A percentile compares a stretch with the other conserved stretches of the same genome.
phyloP scores from a whole-genome alignment of 2,113 vertebrate species.

The Romanogobio albipinnatus region DNA sequence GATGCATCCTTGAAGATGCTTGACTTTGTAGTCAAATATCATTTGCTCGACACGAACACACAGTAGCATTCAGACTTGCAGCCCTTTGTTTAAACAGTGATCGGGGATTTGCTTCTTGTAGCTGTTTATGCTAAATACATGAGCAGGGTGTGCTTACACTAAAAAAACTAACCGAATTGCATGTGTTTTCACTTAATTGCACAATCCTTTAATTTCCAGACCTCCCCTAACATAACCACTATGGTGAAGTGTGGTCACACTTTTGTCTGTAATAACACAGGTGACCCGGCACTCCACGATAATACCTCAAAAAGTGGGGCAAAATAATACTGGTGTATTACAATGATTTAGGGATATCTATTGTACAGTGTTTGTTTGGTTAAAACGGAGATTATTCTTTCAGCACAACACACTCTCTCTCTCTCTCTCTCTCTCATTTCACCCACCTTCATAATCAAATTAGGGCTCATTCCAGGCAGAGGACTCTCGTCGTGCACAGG shows the following conservation, averaged over 20 bases:
- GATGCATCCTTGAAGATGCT: neutral
- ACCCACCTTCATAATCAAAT: slow-evolving; percentile 69
- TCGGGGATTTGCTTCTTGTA: slow-evolving; percentile 8
- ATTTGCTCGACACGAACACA: neutral
- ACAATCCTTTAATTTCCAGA: slow-evolving; percentile 64
- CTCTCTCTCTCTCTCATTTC: slow-evolving; percentile 45
- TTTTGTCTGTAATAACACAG: slow-evolving; percentile 35
- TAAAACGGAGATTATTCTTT: slow-evolving; percentile 59
- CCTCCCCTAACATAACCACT: slow-evolving; percentile 35
- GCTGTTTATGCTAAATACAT: slow-evolving; percentile 30
- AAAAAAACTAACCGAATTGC: slow-evolving; percentile 14
- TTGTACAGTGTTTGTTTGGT: slow-evolving; percentile 49
- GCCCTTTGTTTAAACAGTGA: neutral
- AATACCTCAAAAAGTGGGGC: slow-evolving; percentile 26
- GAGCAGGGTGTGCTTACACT: neutral
- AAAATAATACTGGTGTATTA: slow-evolving; percentile 32
- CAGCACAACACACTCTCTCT: slow-evolving; percentile 48
- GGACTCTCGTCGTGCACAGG: slow-evolving; percentile 61
- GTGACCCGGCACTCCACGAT: slow-evolving; percentile 58
- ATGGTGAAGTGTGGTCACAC: slow-evolving; percentile 56
- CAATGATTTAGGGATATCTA: slow-evolving; percentile 33
- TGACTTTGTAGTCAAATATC: neutral
- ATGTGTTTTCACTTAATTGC: slow-evolving; percentile 72
- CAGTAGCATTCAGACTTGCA: slow-evolving; percentile 2
- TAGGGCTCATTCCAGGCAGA: slow-evolving; percentile 69